Evolutionary conservation across 1,140 invertebrate species (phyloP).

Genomic region (Hetaerina americana): DNA sequence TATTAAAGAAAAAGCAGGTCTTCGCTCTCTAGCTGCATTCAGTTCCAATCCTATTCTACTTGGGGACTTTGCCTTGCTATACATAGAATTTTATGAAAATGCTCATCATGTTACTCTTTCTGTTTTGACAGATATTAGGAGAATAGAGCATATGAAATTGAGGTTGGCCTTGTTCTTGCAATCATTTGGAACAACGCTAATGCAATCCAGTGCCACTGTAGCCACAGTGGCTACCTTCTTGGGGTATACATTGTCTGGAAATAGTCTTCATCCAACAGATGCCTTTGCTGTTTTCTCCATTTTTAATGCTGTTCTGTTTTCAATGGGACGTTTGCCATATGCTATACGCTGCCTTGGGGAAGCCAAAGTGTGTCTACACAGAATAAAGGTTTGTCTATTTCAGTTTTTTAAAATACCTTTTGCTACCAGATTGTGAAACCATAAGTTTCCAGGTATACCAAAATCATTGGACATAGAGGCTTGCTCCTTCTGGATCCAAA

Average conservation of each 20-base stretch:
- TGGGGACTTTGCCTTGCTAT: too few species aligned
- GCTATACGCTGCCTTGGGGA: constrained; percentile 15
- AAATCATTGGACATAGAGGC: too few species aligned
- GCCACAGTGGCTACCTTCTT: constrained; percentile 48
- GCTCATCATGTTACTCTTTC: constrained; percentile 19
- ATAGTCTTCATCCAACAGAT: constrained; percentile 30
- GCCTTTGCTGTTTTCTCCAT: constrained; percentile 17
- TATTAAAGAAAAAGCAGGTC: too few species aligned
- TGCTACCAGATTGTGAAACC: too few species aligned
- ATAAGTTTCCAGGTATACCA: too few species aligned
- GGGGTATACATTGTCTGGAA: constrained; percentile 41
- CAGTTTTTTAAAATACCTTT: too few species aligned
- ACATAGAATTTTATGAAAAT: too few species aligned
- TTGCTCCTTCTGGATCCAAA: too few species aligned
- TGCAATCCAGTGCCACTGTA: constrained; percentile 46
- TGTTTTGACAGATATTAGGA: constrained; percentile 35
- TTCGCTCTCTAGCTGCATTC: too few species aligned
- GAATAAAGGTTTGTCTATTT: constrained; percentile 17
- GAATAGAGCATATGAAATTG: constrained; percentile 38
- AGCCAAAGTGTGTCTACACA: constrained; percentile 15
- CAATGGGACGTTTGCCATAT: constrained; percentile 17
- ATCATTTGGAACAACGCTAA: constrained; percentile 44
- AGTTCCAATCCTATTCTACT: too few species aligned
- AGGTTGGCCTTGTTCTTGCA: constrained; percentile 43
- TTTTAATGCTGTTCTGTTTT: constrained; percentile 16